Conservation (phyloP, 2,888 invertebrate species). For the Miltochrista miniata region DNA sequence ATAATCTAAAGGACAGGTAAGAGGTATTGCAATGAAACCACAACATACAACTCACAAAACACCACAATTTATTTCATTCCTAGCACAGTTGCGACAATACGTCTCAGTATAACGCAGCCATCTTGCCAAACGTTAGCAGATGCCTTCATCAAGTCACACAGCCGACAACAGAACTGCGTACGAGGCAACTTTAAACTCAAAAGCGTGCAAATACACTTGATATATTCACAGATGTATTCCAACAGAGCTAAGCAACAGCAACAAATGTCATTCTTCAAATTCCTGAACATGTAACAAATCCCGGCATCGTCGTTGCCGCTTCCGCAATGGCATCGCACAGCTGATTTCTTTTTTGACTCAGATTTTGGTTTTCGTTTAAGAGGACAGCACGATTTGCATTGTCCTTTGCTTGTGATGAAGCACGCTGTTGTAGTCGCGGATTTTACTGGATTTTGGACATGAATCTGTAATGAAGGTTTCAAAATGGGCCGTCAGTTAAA, state of each 20-base stretch:
- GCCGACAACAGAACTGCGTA: not conserved
- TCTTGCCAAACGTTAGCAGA: not conserved
- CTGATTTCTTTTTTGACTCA: not conserved
- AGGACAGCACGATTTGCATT: not conserved
- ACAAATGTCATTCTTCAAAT: not conserved
- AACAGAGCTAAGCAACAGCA: not conserved
- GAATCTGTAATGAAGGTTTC: not conserved
- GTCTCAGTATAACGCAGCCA: not conserved
- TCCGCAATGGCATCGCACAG: not conserved
- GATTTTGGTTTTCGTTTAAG: not conserved
- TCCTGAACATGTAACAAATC: not conserved
- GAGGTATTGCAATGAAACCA: not conserved
- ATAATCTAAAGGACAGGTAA: too few species aligned
- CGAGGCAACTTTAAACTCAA: not conserved
- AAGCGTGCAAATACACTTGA: not conserved
- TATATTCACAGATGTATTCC: not conserved
- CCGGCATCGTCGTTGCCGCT: not conserved
- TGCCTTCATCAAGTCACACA: not conserved
- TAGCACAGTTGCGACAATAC: not conserved
- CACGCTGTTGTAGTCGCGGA: not conserved
- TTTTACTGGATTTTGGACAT: not conserved
- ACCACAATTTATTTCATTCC: slow-evolving; percentile 1
- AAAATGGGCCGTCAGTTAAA: not conserved
- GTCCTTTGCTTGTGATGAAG: not conserved
- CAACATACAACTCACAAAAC: not conserved